Evolutionary conservation across 2,113 vertebrate genomes (phyloP).

Genomic region (Cranoglanis bouderius): DNA sequence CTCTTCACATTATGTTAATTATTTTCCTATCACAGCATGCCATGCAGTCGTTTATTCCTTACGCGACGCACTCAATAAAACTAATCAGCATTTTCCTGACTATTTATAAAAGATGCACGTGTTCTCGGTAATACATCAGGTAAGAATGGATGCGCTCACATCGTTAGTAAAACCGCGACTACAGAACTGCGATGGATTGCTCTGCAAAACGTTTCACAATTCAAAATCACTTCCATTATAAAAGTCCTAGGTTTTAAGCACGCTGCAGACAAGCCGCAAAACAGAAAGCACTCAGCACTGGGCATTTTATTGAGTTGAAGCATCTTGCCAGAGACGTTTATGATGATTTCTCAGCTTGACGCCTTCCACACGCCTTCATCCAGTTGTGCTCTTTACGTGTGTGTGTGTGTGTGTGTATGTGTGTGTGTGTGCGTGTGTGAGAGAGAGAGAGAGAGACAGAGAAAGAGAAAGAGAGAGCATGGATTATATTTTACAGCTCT

Average conservation of each 20-base stretch:
- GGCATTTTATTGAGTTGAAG: background rate
- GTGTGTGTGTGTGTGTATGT: background rate
- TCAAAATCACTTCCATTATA: background rate
- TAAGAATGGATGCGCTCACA: background rate
- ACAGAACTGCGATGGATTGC: background rate
- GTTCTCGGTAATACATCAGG: background rate
- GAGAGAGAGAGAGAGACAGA: background rate
- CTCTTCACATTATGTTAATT: background rate
- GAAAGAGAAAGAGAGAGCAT: background rate
- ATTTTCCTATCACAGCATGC: background rate
- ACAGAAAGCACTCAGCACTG: background rate
- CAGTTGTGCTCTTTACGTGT: background rate
- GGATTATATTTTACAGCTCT: constrained; percentile 43
- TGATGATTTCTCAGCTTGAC: constrained; percentile 15
- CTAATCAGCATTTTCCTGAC: background rate
- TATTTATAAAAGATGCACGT: no score
- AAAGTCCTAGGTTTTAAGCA: background rate
- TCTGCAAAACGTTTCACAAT: background rate
- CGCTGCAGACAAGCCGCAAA: background rate
- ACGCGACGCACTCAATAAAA: background rate
- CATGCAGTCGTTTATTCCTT: background rate
- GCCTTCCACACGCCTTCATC: background rate
- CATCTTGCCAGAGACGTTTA: constrained; percentile 15
- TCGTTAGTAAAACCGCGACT: background rate
- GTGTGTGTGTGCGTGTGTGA: background rate